Evolutionary conservation across 2,113 vertebrate species (phyloP), one percentile per base, ranked within the genome.

Genomic region (Callopanchax toddi): DNA sequence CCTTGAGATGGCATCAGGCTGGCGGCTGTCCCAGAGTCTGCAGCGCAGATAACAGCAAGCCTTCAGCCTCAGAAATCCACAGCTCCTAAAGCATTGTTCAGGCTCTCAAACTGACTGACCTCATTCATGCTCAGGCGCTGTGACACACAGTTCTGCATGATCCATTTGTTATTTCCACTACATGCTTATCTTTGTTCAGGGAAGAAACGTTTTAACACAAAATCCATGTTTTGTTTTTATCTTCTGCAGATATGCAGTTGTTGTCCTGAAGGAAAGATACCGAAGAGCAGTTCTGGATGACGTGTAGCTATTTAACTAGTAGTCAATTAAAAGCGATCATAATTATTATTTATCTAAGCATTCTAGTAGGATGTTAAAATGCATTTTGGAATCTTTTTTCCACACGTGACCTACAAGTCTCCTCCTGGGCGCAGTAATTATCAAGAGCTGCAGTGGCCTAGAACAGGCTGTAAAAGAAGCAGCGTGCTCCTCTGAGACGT

Each of bases 1-100:
- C 61, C 57, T 68, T 36, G 73, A 85, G 82, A 85, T 83, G 74
- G 69, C 72, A 88, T 87, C 78, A 69, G 76, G 44, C 71, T 87
- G 89, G 83, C 84, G 51, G 53, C 34, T 57, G 49, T 76, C 83
- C 84, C 77, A 44, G 81, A 68, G 74, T 68, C 76, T 66, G 76
- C 56, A 79, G 86, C 76, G 68, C 78, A 82, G 83, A 86, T 84
- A 81, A 82, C 74, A 66, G 56, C 67, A 56, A 43, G 46, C 64
- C 74, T 71, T 72, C 49, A 72, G 67, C 64, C 70, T 37, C 60
- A 8, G 6, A n/a, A 74, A 59, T 69, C 42, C n/a, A 60, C 82
- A 68, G 81, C 45, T 62, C 78, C 25, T 49, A 34, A 22, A 49
- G 61, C 67, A 59, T 76, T 60, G 60, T 74, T 55, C 21, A 57